These are phyloP conservation scores for Teleogryllus occipitalis DNA, from an alignment of 1,140 invertebrate species.

Conservation along the genomic window DNA sequence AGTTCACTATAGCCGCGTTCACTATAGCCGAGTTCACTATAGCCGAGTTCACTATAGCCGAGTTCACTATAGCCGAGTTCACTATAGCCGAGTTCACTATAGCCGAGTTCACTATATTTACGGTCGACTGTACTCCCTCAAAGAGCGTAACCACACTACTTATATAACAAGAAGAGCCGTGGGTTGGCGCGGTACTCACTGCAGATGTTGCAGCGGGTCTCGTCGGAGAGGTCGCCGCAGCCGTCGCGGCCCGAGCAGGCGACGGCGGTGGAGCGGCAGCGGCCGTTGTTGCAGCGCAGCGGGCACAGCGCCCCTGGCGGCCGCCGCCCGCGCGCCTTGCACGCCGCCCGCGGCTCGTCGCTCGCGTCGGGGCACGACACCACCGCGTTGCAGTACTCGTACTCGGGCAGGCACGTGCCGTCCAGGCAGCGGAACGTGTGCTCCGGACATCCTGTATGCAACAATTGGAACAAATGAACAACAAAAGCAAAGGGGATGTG, in stretches of 20 bases:
- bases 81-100: too few relatives aligned
- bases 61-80: too few relatives aligned
- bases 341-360: constrained; percentile 70
- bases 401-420: constrained; percentile 77
- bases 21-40: too few relatives aligned
- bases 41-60: too few relatives aligned
- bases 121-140: too few relatives aligned
- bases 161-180: too few relatives aligned
- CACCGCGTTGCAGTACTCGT: constrained; percentile 84
- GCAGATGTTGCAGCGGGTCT: constrained; percentile 72
- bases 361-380: constrained; percentile 74
- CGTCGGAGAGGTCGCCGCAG: constrained; percentile 82
- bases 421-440: constrained; percentile 73
- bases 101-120: too few relatives aligned
- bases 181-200: constrained; percentile 52
- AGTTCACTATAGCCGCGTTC: too few relatives aligned
- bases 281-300: constrained; percentile 72
- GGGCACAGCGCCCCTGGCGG: constrained; percentile 50
- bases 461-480: background rate
- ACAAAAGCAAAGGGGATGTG: background rate
- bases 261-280: constrained; percentile 77
- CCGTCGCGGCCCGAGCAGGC: constrained; percentile 80
- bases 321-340: constrained; percentile 39
- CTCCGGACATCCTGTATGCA: constrained; percentile 52
- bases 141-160: too few relatives aligned